A percentile compares a stretch with the other conserved stretches of the same genome.
Evolutionary conservation across 2,113 vertebrate species (phyloP).

Genomic region (Dipodomys ordii): DNA sequence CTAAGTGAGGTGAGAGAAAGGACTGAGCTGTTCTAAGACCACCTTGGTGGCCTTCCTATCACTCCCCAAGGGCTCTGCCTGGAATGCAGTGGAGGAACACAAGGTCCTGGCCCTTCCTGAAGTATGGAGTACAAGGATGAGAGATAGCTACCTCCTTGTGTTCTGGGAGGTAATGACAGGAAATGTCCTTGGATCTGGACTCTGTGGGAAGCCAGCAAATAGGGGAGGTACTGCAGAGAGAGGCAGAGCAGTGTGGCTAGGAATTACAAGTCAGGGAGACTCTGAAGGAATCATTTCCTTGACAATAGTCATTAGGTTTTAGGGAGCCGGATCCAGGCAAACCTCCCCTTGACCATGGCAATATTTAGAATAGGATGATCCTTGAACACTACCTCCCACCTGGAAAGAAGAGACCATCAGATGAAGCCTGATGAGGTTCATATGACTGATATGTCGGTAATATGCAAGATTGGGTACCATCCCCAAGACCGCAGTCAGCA

Average conservation of each 20-base stretch:
- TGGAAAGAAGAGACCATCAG: neutral
- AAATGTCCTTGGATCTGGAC: slow-evolving; percentile 40
- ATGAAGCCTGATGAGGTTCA: neutral
- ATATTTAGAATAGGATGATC: neutral
- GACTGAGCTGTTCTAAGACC: slow-evolving; percentile 35
- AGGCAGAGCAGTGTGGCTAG: neutral
- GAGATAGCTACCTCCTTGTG: neutral
- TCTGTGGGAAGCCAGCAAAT: neutral
- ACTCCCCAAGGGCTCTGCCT: neutral
- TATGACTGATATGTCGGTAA: neutral
- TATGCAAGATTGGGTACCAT: neutral
- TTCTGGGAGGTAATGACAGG: neutral
- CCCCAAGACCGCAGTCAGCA: neutral
- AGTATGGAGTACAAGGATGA: slow-evolving; percentile 1
- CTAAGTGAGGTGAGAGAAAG: neutral
- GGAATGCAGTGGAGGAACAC: slow-evolving; percentile 61
- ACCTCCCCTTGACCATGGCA: neutral
- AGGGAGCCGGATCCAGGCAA: neutral
- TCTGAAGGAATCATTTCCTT: neutral
- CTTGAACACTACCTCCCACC: neutral
- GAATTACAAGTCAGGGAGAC: too few relatives aligned
- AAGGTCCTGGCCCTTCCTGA: slow-evolving; percentile 38
- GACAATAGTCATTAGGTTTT: neutral
- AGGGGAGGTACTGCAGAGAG: neutral
- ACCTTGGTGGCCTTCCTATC: slow-evolving; percentile 60